Evolutionary conservation across 2,113 vertebrate species (phyloP).

Genomic region (Cololabis saira): DNA sequence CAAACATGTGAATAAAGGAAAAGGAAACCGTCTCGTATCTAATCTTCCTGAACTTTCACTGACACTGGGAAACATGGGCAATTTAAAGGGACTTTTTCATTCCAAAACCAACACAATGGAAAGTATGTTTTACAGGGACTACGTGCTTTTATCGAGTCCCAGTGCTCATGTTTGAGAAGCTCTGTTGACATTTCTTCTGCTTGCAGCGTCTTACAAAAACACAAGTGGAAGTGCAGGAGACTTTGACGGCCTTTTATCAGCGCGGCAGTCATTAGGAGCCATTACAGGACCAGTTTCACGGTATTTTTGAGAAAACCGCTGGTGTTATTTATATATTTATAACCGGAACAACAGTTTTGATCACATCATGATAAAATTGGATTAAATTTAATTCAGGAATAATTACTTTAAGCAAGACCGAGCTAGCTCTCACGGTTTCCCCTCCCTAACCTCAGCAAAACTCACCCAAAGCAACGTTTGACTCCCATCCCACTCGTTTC

Average conservation of each 20-base stretch:
- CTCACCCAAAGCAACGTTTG: too few relatives aligned
- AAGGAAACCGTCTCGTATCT: slow-evolving; percentile 69
- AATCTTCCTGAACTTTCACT: slow-evolving; percentile 77
- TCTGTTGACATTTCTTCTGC: slow-evolving; percentile 58
- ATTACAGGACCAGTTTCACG: slow-evolving; percentile 24
- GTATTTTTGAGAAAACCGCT: slow-evolving; percentile 26
- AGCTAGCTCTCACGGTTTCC: too few relatives aligned
- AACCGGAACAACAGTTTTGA: too few relatives aligned
- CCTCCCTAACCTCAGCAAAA: too few relatives aligned
- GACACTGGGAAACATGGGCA: slow-evolving; percentile 70
- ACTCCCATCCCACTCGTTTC: too few relatives aligned
- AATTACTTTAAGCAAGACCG: too few relatives aligned
- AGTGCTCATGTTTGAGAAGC: slow-evolving; percentile 56
- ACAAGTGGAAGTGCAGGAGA: slow-evolving; percentile 60
- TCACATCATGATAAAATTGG: too few relatives aligned
- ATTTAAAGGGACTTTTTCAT: slow-evolving; percentile 68
- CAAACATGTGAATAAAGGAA: slow-evolving; percentile 54
- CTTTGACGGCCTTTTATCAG: slow-evolving; percentile 52
- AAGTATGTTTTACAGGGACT: slow-evolving; percentile 60
- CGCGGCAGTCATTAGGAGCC: slow-evolving; percentile 22
- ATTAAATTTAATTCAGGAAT: too few relatives aligned
- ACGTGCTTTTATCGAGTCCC: slow-evolving; percentile 65
- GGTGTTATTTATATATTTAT: slow-evolving; percentile 29
- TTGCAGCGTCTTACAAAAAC: slow-evolving; percentile 54
- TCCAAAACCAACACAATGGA: slow-evolving; percentile 59